These are phyloP conservation scores for Melitaea cinxia DNA, from an alignment of 1,140 invertebrate species.

Conservation along the genomic window DNA sequence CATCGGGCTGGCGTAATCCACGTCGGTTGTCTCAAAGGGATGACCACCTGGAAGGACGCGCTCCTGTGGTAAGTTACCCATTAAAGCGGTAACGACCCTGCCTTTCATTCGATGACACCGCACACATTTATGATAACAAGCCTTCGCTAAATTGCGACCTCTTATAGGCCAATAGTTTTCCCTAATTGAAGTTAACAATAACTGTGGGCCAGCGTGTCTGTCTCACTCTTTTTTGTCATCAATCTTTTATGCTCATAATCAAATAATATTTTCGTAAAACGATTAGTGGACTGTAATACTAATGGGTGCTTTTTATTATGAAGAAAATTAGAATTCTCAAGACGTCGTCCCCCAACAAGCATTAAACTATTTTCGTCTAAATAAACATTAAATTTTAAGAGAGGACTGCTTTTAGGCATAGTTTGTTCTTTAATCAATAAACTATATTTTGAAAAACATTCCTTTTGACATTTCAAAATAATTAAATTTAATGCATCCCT, in stretches of 20 bases:
- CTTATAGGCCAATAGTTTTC: constrained; percentile 7
- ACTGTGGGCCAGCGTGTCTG: constrained; percentile 7
- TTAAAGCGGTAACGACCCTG: not conserved
- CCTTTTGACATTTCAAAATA: not conserved
- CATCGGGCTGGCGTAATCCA: constrained; percentile 13
- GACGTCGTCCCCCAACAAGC: constrained; percentile 3
- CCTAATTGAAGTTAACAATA: constrained; percentile 6
- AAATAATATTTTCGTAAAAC: no score
- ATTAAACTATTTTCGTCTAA: constrained; percentile 7
- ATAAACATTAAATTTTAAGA: constrained; percentile 13
- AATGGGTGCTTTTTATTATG: constrained; percentile 4
- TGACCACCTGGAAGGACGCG: constrained; percentile 14
- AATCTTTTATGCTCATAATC: not conserved
- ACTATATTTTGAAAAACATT: not conserved
- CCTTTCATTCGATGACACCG: not conserved
- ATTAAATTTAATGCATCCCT: not conserved
- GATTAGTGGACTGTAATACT: no score
- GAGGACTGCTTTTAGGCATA: not conserved
- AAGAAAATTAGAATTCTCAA: not conserved
- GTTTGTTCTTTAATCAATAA: not conserved
- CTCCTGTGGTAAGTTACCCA: constrained; percentile 2
- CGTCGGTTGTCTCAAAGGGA: constrained; percentile 30
- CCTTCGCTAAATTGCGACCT: no score
- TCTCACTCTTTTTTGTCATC: no score
- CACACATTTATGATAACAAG: constrained; percentile 4